Evolutionary conservation across 2,113 vertebrate species (phyloP), one percentile per base, ranked within the genome.

Genomic region (Sinosuthora webbiana): DNA sequence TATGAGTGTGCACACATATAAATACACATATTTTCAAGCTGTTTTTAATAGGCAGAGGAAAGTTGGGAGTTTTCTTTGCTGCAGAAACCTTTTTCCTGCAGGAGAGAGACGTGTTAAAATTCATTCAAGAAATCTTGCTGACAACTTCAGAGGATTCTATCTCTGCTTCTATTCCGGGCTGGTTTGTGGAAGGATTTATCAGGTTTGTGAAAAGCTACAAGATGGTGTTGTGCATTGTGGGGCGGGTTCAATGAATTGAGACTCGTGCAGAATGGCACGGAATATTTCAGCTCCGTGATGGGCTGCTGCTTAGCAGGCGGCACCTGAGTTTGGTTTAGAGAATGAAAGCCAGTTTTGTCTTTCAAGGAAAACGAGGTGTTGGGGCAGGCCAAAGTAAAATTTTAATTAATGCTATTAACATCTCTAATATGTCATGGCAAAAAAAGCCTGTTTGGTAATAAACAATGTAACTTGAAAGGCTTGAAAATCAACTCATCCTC

Each of bases 41-140:
- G 24, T 11, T 88, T 88, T 55, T 67, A 91, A 90, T 35, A 49
- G 39, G 41, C 62, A 71, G 64, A 28, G 13, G 35, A 68, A 87
- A 77, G 44, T 3, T 64, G 35, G 65, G 45, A 27, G 76, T 65
- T 68, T 79, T 13, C 41, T 41, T 41, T 41, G 25, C 76, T 85
- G 70, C 20, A 71, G 64, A 68, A 90, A 76, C n/a, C 22, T 89
- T 79, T 62, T 88, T 55, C 63, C 83, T 59, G 45, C 24, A 90
- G 39, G 41, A 39, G 52, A 90, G 24, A 92, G 89, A 88, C 1
- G 39, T 18, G 42, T 63, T 93, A 75, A 88, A 93, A 95, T 70
- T 55, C 50, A 55, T 86, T 89, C 63, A 80, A 86, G 80, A 78
- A 88, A 77, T 77, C 55, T 90, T 92, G 90, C 86, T 93, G 94